Conservation (phyloP, 2,888 invertebrate species). For the Chirona hameri region DNA sequence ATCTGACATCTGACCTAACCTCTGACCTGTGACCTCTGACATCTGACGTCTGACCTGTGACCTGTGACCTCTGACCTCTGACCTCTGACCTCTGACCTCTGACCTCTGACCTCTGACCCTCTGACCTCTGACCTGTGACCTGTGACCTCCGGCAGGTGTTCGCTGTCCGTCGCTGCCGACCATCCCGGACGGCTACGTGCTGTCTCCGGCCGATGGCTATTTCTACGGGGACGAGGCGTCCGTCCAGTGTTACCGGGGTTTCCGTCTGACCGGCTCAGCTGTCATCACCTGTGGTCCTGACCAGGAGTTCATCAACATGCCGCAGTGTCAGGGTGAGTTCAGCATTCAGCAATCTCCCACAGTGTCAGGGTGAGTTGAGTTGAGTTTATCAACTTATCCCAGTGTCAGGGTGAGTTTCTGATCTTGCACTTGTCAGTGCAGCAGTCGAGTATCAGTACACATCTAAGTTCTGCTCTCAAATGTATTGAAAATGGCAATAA, state of each 20-base stretch:
- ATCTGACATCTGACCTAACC: no score
- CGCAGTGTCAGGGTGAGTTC: conserved; percentile 69
- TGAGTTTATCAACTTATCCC: no score
- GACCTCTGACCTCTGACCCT: no score
- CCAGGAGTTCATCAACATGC: conserved; percentile 76
- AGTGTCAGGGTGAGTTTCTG: no score
- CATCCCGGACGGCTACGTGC: conserved; percentile 81
- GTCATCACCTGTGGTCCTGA: conserved; percentile 80
- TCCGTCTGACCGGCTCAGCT: conserved; percentile 72
- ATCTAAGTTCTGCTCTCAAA: not conserved
- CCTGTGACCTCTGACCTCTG: no score
- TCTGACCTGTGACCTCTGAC: not conserved
- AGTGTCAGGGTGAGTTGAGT: conserved; percentile 36
- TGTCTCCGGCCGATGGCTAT: conserved; percentile 70
- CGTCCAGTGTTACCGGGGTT: conserved; percentile 86
- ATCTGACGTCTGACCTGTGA: no score
- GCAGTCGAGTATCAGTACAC: no score
- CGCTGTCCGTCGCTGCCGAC: conserved; percentile 45
- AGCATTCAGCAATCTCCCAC: no score
- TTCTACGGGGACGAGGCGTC: conserved; percentile 85
- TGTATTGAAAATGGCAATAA: not conserved
- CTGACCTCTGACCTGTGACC: not conserved
- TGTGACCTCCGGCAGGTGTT: conserved; percentile 37
- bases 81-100: no score
- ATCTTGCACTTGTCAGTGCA: no score